Conservation (phyloP, 2,888 invertebrate genomes). For the Drosophila kanekoi region DNA sequence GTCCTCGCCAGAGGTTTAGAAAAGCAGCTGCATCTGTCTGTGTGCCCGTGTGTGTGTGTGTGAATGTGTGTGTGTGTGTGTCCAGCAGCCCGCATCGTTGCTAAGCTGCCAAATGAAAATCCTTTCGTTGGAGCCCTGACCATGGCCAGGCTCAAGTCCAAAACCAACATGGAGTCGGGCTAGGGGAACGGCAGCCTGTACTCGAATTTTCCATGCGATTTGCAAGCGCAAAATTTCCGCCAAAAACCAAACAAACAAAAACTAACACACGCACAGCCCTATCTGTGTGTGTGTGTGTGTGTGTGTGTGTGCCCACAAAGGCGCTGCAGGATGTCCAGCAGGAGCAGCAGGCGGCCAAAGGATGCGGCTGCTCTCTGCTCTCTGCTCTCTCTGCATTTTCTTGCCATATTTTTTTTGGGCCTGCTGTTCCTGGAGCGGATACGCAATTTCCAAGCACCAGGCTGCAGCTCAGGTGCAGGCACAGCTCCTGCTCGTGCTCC, state of each 20-base stretch:
- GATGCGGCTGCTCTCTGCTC: conserved; percentile 43
- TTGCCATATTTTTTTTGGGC: conserved; percentile 13
- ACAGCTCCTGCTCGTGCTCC: no score
- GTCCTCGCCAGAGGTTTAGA: conserved; percentile 1
- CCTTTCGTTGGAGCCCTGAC: conserved; percentile 50
- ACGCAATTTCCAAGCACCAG: conserved; percentile 70
- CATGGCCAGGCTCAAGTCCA: conserved; percentile 51
- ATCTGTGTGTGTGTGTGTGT: neutral
- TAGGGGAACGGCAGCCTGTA: neutral
- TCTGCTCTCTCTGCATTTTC: conserved; percentile 5
- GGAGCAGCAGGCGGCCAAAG: conserved; percentile 42
- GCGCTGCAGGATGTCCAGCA: conserved; percentile 39
- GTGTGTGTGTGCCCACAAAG: conserved; percentile 38
- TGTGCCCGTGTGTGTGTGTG: neutral
- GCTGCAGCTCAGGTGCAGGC: conserved; percentile 5
- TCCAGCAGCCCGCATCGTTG: conserved; percentile 57
- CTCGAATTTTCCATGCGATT: conserved; percentile 77
- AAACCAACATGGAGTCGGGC: conserved; percentile 52
- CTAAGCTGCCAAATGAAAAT: conserved; percentile 79
- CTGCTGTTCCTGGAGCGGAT: conserved; percentile 62
- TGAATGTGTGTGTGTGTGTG: conserved; percentile 29
- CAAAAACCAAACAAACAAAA: conserved; percentile 71
- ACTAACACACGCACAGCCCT: conserved; percentile 45
- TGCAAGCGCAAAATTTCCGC: conserved; percentile 79
- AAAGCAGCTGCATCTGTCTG: conserved; percentile 25